Conservation (phyloP, 2,888 invertebrate genomes). For the Drosophila acutilabella region DNA sequence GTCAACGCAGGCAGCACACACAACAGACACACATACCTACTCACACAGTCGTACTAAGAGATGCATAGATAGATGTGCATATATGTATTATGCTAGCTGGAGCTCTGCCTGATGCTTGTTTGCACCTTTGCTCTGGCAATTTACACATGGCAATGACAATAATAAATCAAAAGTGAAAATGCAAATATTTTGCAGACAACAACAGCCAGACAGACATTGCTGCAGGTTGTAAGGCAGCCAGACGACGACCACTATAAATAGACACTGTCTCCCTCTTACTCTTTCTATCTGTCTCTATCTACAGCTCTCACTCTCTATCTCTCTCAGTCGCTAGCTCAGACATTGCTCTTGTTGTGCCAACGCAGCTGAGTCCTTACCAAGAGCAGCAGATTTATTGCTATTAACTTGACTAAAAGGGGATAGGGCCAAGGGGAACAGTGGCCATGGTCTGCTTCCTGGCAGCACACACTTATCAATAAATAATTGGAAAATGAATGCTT, state of each 20-base stretch:
- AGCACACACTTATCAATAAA: slow-evolving; percentile 68
- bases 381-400: slow-evolving; percentile 66
- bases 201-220: slow-evolving; percentile 56
- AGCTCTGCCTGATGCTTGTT: slow-evolving; percentile 61
- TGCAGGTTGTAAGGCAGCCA: slow-evolving; percentile 48
- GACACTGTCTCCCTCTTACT: slow-evolving; percentile 1
- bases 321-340: neutral
- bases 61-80: slow-evolving; percentile 13
- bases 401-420: slow-evolving; percentile 18
- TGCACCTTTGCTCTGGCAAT: slow-evolving; percentile 79
- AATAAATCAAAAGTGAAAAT: slow-evolving; percentile 81
- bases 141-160: slow-evolving; percentile 80
- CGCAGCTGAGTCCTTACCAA: slow-evolving; percentile 27
- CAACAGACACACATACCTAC: slow-evolving; percentile 18
- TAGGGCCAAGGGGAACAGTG: neutral
- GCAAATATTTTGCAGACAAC: slow-evolving; percentile 74
- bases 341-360: slow-evolving; percentile 17
- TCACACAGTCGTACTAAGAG: slow-evolving; percentile 1
- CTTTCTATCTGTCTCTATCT: neutral
- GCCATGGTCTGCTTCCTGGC: slow-evolving; percentile 17
- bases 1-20: slow-evolving; percentile 55
- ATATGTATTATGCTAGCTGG: slow-evolving; percentile 7
- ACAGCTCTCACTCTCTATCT: neutral
- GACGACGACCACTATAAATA: slow-evolving; percentile 13
- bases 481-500: slow-evolving; percentile 79